These are phyloP conservation scores for Ophthalmolycus amberensis DNA, from an alignment of 2,113 vertebrate genomes.

Conservation along the genomic window DNA sequence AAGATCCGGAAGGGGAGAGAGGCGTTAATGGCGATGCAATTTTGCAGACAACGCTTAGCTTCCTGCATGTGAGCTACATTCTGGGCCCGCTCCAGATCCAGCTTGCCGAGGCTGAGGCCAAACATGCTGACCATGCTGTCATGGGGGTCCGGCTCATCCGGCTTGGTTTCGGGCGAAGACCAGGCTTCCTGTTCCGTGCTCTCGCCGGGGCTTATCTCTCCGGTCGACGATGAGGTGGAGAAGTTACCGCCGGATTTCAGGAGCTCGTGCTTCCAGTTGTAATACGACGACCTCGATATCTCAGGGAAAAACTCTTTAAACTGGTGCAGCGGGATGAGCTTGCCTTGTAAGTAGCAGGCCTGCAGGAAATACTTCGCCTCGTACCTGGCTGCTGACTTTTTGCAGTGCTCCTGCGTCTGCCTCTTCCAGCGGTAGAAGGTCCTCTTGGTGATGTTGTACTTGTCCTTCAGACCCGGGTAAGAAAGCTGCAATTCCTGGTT, in stretches of 20 bases:
- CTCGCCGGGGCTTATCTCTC: conserved; percentile 81
- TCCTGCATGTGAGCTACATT: conserved; percentile 89
- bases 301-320: conserved; percentile 94
- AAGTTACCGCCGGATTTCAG: conserved; percentile 79
- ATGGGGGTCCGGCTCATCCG: conserved; percentile 60
- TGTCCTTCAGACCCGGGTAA: conserved; percentile 88
- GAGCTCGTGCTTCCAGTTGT: conserved; percentile 97
- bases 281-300: conserved; percentile 95
- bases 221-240: conserved; percentile 69
- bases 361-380: conserved; percentile 96
- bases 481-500: conserved; percentile 85
- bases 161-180: conserved; percentile 80
- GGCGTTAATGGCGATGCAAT: conserved; percentile 90
- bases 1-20: conserved; percentile 93
- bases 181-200: conserved; percentile 81
- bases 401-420: conserved; percentile 90
- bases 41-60: conserved; percentile 92
- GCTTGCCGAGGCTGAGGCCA: conserved; percentile 69
- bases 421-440: conserved; percentile 96
- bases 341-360: conserved; percentile 89
- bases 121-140: conserved; percentile 75
- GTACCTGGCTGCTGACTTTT: conserved; percentile 90
- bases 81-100: conserved; percentile 80
- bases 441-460: conserved; percentile 92
- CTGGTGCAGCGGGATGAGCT: conserved; percentile 89